Base-by-base conservation (phyloP, 35 echinoderm and acorn worm species). In the Amphiura filiformis region DNA sequence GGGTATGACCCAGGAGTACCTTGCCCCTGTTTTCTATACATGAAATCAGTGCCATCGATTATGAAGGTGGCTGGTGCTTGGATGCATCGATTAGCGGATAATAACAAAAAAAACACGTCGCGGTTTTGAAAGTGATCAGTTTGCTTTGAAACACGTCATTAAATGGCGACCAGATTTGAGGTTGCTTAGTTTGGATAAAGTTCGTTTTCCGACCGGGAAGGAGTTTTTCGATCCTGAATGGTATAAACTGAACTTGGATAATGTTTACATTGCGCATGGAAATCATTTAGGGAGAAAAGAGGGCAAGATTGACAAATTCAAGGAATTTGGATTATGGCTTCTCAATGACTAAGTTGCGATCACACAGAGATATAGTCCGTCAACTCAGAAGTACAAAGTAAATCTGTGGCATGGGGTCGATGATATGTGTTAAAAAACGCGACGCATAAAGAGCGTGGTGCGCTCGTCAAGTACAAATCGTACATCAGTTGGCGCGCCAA, bases 21-120 rank as follows among this genome's bases (percentile, higher is more conserved):
- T 5, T 87, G 85, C 76, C 85, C 75, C 3, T 87, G 85, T 78
- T 87, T 87, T 20, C 39, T 87, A 31, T 87, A 87, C 70, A 31
- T 87, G 35, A 78, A 78, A 87, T 31, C 35, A 36, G 44, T 52
- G 44, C 44, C 44, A 11, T 87, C 85, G 4, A 76, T 78, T 7
- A 4, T 78, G 65, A 87, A 37, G 1, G 1, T 78, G 20, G 32
- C 44, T 7, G 44, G 44, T 20, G 7, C 7, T 7, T 52, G 44
- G 44, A 20, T 52, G 44, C 7, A 52, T 20, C 44, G 44, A 7
- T 52, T 52, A 20, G 20, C 7, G 7, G 44, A 52, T 52, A 52
- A 7, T 20, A 52, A 20, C 20, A n/a, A n/a, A n/a, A 7, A 20
- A 20, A 52, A 7, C 20, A 52, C n/a, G n/a, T n/a, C n/a, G 44